Base-by-base conservation (phyloP, 2,888 invertebrate species). In the Leucania comma region DNA sequence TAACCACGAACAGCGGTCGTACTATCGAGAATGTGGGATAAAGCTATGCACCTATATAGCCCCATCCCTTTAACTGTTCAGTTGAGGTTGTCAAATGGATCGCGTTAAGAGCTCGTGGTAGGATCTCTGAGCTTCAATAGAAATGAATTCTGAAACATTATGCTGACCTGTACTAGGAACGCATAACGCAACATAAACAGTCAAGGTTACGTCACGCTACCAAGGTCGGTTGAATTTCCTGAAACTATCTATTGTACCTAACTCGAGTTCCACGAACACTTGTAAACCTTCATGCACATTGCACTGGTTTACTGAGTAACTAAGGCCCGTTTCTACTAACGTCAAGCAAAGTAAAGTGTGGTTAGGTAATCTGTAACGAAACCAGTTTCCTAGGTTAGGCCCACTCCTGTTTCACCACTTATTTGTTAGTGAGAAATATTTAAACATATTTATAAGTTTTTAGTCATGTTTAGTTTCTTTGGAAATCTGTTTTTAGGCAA, bases 201-300 rank as follows among this genome's bases (percentile, higher is more conserved):
- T 66, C 75, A 72, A 75, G 67, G 72, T 67, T 75, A 72, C 58
- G 46, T 29, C 48, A 46, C 26, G 29, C n/a, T 48, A 38, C 38
- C 24, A 29, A 6, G 48, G 53, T 54, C 26, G 22, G 17, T 6
- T 17, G 12, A 1, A n/a, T 46, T 66, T 29, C n/a, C 29, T 75
- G 67, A 54, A 32, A 67, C 58, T 42, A 42, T 29, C 5, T n/a
- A 38, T n/a, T 58, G n/a, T 35, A 17, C 35, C 35, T 48, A 29
- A 24, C 17, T 24, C 3, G 32, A 56, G 17, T 57, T 42, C 17
- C 38, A 51, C 24, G 42, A 53, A 69, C 2, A 48, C 26, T 35
- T 17, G 14, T 54, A 24, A 67, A 20, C 29, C 9, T n/a, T 8
- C 2, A 38, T 57, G 2, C 10, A 17, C 1, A 24, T 42, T 53